Evolutionary conservation across 2,113 vertebrate genomes (phyloP), one percentile per base, ranked within the genome.

Genomic region (Ornithorhynchus anatinus): DNA sequence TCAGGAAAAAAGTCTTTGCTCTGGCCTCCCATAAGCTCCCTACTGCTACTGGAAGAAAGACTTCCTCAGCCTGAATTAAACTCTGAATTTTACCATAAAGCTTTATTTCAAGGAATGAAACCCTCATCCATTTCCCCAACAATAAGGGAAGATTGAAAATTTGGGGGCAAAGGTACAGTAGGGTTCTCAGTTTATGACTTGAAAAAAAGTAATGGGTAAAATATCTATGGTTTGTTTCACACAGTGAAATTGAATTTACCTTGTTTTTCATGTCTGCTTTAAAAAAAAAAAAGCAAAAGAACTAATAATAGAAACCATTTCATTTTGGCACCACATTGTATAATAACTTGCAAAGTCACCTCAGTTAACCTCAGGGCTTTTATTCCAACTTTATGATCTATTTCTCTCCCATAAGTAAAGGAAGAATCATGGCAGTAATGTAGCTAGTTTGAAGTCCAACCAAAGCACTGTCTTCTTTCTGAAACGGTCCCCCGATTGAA

Each of bases 261-360:
- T 32, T 75, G 56, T 29, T 35, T 45, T 15, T 35, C 16, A 25
- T 32, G 15, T 45, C 1, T 1, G 14, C n/a, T 48, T 72, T 62
- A 42, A 32, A 53, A 72, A 53, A 39, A n/a, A n/a, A n/a, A n/a
- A n/a, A 32, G 27, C n/a, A 39, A 60, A 75, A 68, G 48, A 33
- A 57, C 22, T 31, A n/a, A 25, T 38, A 31, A 57, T 43, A 40
- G 17, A 52, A 78, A 43, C 20, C 20, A 68, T 32, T 45, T 48
- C 8, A 13, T 32, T 38, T 43, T 7, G 17, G 14, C 16, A 6
- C 37, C 25, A 15, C 25, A 4, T 12, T 40, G 27, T 13, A 52
- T 45, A 61, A 43, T 44, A 44, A 50, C 63, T 10, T 22, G 23
- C 20, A 52, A 65, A 40, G 37, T 29, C 48, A 57, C 23, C 39